These are phyloP conservation scores for Baronia brevicornis DNA, from an alignment of 2,888 invertebrate genomes.

Conservation along the genomic window DNA sequence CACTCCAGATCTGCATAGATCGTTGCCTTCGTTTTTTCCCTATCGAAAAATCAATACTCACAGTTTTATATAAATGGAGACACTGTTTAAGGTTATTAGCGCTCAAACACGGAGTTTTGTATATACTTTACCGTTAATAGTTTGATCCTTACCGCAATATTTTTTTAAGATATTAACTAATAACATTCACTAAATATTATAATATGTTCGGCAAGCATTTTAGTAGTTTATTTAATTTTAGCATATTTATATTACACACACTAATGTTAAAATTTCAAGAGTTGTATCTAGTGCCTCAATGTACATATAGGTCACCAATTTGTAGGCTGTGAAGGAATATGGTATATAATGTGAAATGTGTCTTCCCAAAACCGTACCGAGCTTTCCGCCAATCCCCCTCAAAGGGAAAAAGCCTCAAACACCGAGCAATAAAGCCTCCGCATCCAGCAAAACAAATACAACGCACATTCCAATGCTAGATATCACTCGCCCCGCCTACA, in stretches of 20 bases:
- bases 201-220: not conserved
- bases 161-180: no score
- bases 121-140: no score
- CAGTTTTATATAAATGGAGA: slow-evolving; percentile 64
- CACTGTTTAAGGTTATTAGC: slow-evolving; percentile 59
- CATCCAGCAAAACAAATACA: slow-evolving; percentile 73
- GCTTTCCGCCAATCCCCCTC: slow-evolving; percentile 64
- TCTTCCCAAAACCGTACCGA: slow-evolving; percentile 61
- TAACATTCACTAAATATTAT: slow-evolving; percentile 4
- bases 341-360: slow-evolving; percentile 64
- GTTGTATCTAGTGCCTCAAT: slow-evolving; percentile 1
- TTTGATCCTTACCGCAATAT: no score
- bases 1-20: slow-evolving; percentile 76
- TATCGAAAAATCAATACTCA: slow-evolving; percentile 74
- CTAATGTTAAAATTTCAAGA: no score
- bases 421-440: slow-evolving; percentile 71
- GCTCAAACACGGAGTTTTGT: no score
- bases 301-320: slow-evolving; percentile 36
- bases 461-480: slow-evolving; percentile 75
- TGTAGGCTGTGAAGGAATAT: slow-evolving; percentile 43
- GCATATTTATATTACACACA: no score
- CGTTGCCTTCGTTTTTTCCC: slow-evolving; percentile 75
- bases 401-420: slow-evolving; percentile 71
- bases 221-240: not conserved
- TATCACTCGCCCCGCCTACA: slow-evolving; percentile 74